phyloP scores from a whole-genome alignment of 2,888 invertebrate genomes.

The Metallyticus violacea region DNA sequence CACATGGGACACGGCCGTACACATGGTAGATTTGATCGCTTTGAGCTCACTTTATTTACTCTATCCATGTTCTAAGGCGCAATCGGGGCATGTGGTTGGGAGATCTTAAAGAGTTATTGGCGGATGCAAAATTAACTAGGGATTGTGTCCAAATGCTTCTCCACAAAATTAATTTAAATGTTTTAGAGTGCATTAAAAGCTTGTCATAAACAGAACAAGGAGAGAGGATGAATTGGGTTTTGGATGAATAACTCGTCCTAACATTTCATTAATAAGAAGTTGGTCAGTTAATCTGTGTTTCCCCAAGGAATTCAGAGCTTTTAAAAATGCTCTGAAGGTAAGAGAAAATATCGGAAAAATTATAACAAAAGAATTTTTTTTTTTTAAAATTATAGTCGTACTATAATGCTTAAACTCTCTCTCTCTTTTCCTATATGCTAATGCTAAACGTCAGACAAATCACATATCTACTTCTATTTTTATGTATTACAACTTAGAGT shows the following conservation, averaged over 20 bases:
- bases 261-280: not conserved
- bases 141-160: not conserved
- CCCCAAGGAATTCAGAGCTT: no score
- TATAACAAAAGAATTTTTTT: no score
- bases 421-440: no score
- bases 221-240: not conserved
- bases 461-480: no score
- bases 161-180: not conserved
- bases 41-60: not conserved
- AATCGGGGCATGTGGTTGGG: not conserved
- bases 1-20: not conserved
- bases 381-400: no score
- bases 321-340: no score
- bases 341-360: no score
- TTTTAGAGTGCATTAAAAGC: not conserved
- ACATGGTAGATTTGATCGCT: no score
- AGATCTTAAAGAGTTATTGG: not conserved
- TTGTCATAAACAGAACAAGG: not conserved
- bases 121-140: not conserved
- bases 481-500: no score
- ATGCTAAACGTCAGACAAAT: no score
- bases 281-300: no score
- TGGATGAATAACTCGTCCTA: not conserved
- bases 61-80: not conserved
- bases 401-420: no score